Percentiles rank a stretch among this genome's conserved stretches.
phyloP scores from a whole-genome alignment of 2,113 vertebrate genomes.

The Takifugu bimaculatus region DNA sequence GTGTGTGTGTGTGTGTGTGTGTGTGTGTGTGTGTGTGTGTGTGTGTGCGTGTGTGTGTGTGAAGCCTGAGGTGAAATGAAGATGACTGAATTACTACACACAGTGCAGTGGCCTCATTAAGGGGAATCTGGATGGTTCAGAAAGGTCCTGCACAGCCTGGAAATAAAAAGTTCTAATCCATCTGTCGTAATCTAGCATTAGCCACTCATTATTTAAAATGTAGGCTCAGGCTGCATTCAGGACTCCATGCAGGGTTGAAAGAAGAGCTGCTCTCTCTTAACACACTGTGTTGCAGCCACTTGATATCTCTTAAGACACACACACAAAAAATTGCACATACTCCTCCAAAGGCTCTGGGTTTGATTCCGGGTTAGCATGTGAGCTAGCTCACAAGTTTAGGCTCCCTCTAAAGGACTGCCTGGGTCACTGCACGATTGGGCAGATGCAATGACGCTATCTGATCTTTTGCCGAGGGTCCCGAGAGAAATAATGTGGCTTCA shows the following conservation, averaged over 20 bases:
- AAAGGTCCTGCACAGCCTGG: not conserved
- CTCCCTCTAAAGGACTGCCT: too few species aligned
- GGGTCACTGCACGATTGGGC: too few species aligned
- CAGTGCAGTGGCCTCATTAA: not conserved
- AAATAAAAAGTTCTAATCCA: too few species aligned
- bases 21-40: conserved; percentile 7
- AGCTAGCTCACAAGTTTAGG: too few species aligned
- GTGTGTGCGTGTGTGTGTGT: not conserved
- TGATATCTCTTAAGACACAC: conserved; percentile 3
- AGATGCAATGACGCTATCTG: too few species aligned
- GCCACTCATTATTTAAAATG: conserved; percentile 1
- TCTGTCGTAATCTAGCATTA: not conserved
- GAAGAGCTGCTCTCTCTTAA: conserved; percentile 10
- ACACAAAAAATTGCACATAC: too few species aligned
- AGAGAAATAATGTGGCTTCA: too few species aligned
- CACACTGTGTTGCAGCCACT: conserved; percentile 41
- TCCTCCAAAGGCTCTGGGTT: too few species aligned
- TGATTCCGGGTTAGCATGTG: too few species aligned
- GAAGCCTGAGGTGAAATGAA: conserved; percentile 1
- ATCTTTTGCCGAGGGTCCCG: too few species aligned
- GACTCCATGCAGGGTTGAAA: conserved; percentile 16
- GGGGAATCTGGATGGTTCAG: not conserved
- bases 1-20: not conserved
- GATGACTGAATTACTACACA: conserved; percentile 8
- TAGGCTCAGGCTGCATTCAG: not conserved